Base-by-base conservation (phyloP, 1,140 invertebrate species). In the Nephotettix cincticeps region DNA sequence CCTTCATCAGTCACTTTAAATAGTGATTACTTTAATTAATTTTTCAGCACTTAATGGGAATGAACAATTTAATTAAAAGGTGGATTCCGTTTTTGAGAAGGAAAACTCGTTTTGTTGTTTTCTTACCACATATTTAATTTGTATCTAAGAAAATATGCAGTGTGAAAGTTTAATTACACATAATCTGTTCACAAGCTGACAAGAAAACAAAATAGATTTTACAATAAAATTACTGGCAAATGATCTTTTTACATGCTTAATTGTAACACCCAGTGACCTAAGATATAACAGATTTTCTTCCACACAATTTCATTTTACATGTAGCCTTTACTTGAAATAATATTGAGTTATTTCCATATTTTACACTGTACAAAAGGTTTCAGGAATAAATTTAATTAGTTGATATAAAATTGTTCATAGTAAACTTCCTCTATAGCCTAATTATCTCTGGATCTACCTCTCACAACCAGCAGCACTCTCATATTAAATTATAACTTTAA, bases 111-210 rank as follows among this genome's bases (percentile, higher is more conserved):
- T n/a, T n/a, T n/a, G n/a, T n/a, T n/a, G n/a, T n/a, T 51, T 51
- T 51, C 17, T 51, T 51, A 51, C 47, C 47, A 51, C 47, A 51
- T 51, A 51, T 51, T 51, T 51, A 51, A 11, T 51, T 51, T 51
- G 47, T 19, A 51, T 51, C 47, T 51, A 51, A 51, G 47, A 51
- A 51, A 51, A 51, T 51, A 51, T 51, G 47, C 47, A 51, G 47
- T 51, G 6, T 51, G 17, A 51, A n/a, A 9, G 6, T 51, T 43
- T 9, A 43, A 43, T 19, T 51, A 51, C 21, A 51, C n/a, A 51
- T 23, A n/a, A 23, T 51, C 21, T 4, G 47, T 51, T 23, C 3
- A 23, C 47, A 51, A 51, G 6, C 47, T 51, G 21, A 9, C 17
- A 51, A 19, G 47, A 19, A 4, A n/a, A 51, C 21, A 4, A n/a